These are phyloP conservation scores for Merluccius polli DNA, from an alignment of 2,797 vertebrate genomes.

Conservation along the genomic window DNA sequence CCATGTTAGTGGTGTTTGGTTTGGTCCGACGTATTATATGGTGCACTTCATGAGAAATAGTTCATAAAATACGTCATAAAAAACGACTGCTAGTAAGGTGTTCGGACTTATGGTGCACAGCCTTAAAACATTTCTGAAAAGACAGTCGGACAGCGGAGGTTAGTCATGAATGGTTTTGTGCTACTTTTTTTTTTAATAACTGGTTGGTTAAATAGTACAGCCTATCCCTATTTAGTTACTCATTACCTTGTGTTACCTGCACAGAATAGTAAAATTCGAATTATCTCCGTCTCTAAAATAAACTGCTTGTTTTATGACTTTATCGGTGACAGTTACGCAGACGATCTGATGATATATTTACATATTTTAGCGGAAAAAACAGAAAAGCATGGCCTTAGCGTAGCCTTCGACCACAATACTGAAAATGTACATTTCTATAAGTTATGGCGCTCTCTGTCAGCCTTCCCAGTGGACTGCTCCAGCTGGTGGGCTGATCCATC, in stretches of 20 bases:
- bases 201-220: neutral
- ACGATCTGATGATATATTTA: neutral
- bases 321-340: neutral
- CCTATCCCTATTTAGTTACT: neutral
- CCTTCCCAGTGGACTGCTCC: neutral
- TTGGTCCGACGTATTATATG: neutral
- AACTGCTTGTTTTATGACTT: neutral
- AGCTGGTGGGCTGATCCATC: neutral
- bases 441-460: neutral
- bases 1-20: neutral
- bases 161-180: neutral
- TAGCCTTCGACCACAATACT: neutral
- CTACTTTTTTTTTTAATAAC: neutral
- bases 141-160: neutral
- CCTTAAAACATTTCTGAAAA: neutral
- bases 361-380: neutral
- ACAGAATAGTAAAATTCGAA: neutral
- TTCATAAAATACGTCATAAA: slow-evolving; percentile 2
- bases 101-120: neutral
- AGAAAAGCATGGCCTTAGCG: neutral
- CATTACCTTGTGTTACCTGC: neutral
- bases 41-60: neutral
- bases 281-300: neutral
- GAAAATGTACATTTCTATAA: neutral
- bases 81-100: neutral